A percentile compares a stretch with the other conserved stretches of the same genome.
These are phyloP conservation scores for Anoplopoma fimbria DNA, from an alignment of 2,113 vertebrate species.

Conservation along the genomic window DNA sequence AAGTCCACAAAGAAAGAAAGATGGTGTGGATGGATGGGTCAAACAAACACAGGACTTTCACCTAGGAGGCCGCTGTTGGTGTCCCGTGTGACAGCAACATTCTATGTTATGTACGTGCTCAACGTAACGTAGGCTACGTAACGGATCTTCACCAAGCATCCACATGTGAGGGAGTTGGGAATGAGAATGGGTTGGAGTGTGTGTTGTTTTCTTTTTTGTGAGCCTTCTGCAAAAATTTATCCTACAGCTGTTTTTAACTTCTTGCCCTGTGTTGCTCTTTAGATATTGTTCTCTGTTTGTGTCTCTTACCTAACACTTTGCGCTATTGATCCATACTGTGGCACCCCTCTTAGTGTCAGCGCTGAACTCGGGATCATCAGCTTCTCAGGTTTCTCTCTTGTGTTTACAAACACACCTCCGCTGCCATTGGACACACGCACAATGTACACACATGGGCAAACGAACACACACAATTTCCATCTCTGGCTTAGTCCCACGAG, in stretches of 20 bases:
- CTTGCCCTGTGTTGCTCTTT: constrained; percentile 42
- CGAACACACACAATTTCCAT: constrained; percentile 10
- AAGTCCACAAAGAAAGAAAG: background rate
- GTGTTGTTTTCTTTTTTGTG: constrained; percentile 14
- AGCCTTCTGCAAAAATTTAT: constrained; percentile 45
- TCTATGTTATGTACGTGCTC: background rate
- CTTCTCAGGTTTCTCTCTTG: constrained; percentile 73
- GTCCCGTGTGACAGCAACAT: background rate
- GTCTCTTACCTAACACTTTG: constrained; percentile 62
- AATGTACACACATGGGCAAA: background rate
- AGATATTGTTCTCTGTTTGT: constrained; percentile 40
- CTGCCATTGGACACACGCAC: constrained; percentile 40
- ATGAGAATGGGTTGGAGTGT: background rate
- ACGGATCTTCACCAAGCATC: background rate
- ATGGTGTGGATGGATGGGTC: background rate
- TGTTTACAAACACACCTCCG: constrained; percentile 78
- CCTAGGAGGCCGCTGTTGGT: background rate
- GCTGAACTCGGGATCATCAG: constrained; percentile 60
- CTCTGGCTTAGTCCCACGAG: constrained; percentile 25
- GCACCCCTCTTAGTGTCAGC: constrained; percentile 73
- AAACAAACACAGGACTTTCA: background rate
- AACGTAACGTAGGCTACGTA: background rate
- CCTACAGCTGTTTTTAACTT: constrained; percentile 48
- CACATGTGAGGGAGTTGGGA: background rate
- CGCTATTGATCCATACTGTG: constrained; percentile 74